Percentiles rank a stretch among this genome's conserved stretches.
Evolutionary conservation across 2,113 vertebrate genomes (phyloP).

Genomic region (Tonatia bakeri): DNA sequence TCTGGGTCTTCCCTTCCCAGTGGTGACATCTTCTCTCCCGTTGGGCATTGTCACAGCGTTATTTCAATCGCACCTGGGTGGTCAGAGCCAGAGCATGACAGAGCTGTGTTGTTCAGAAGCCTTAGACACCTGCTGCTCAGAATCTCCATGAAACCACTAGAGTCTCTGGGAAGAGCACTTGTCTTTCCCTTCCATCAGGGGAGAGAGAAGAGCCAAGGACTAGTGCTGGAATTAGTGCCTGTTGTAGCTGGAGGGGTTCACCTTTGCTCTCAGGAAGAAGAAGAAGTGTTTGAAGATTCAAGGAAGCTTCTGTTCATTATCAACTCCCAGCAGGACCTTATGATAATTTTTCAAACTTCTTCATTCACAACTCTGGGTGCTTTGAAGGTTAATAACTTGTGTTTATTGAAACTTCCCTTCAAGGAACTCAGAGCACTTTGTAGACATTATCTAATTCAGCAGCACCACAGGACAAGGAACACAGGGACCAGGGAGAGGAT

Average conservation of each 20-base stretch:
- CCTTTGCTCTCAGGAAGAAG: constrained; percentile 48
- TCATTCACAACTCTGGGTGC: constrained; percentile 61
- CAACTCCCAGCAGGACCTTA: constrained; percentile 64
- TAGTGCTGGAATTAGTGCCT: not conserved
- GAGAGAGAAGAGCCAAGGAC: not conserved
- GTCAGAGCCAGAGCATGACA: not conserved
- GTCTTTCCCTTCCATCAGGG: not conserved
- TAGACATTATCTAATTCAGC: constrained; percentile 61
- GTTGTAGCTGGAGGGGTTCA: constrained; percentile 22
- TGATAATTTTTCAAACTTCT: constrained; percentile 73
- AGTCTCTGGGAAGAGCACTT: constrained; percentile 28
- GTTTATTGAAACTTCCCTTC: constrained; percentile 68
- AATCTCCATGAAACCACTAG: not conserved
- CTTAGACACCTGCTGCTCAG: not conserved
- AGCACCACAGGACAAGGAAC: constrained; percentile 44
- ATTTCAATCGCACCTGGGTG: not conserved
- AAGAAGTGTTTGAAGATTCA: constrained; percentile 58
- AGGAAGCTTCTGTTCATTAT: constrained; percentile 64
- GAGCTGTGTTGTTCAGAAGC: not conserved
- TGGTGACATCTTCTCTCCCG: not conserved
- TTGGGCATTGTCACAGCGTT: not conserved
- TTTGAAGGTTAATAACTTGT: constrained; percentile 75
- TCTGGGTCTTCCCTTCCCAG: constrained; percentile 4
- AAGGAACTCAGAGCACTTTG: constrained; percentile 53
- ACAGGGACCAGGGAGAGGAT: not conserved